A percentile compares a stretch with the other conserved stretches of the same genome.
Conservation (phyloP, 2,113 vertebrate species). For the Panthera leo region DNA sequence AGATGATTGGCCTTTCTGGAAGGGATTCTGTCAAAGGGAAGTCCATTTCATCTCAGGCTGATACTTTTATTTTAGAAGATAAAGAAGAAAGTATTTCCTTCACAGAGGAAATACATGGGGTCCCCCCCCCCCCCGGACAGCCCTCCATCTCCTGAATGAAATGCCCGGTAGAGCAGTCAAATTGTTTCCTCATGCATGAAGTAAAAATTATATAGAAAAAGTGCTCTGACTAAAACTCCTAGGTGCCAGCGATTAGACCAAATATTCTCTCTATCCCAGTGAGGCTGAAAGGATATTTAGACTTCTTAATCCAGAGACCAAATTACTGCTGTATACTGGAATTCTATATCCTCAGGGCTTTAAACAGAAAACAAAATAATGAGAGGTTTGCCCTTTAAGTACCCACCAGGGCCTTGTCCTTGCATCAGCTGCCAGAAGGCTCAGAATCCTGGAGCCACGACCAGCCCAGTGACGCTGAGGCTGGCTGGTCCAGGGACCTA, state of each 20-base stretch:
- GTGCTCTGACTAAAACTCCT: not conserved
- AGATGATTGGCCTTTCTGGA: not conserved
- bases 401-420: not conserved
- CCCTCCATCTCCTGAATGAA: not conserved
- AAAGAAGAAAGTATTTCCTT: not conserved
- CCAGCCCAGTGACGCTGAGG: not conserved
- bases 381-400: not conserved
- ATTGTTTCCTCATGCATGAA: not conserved
- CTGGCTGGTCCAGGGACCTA: accelerated
- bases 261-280: not conserved
- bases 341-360: not conserved
- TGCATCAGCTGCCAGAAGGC: not conserved
- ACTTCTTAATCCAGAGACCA: slow-evolving; percentile 49
- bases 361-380: slow-evolving; percentile 42
- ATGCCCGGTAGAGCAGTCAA: not conserved
- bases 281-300: not conserved
- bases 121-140: not conserved
- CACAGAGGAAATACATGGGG: not conserved
- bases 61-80: not conserved
- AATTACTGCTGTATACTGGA: not conserved
- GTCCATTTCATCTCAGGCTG: not conserved
- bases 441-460: not conserved
- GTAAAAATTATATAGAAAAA: not conserved
- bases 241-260: not conserved
- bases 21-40: not conserved